Conservation (phyloP, 2,113 vertebrate genomes). For the Phylloscopus whistleri region DNA sequence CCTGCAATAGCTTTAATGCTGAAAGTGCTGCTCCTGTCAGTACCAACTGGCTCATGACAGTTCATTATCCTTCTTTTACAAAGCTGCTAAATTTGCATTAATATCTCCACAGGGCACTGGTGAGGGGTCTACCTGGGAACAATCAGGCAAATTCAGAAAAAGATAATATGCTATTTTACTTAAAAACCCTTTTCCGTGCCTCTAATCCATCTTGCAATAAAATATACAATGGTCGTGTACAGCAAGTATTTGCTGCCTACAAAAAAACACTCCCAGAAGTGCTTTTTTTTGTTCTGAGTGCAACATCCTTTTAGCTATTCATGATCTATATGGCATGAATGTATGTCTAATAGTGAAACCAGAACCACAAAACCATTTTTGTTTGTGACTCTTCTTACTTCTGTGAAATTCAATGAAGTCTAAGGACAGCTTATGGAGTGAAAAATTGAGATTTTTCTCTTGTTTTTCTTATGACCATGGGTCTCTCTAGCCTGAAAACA, state of each 20-base stretch:
- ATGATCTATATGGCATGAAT: neutral
- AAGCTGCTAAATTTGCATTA: neutral
- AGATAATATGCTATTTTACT: neutral
- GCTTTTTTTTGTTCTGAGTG: neutral
- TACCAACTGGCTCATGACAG: neutral
- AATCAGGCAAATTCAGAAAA: neutral
- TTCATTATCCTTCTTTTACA: neutral
- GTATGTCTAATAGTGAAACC: neutral
- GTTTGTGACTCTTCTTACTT: neutral
- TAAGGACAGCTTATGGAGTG: neutral
- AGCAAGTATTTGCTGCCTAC: neutral
- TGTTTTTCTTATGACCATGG: neutral
- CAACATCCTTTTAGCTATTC: neutral
- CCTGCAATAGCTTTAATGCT: neutral
- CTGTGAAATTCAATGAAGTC: neutral
- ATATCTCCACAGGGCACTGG: neutral
- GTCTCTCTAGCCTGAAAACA: neutral
- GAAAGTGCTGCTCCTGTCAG: neutral
- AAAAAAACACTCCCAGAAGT: neutral
- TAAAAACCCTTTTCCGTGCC: neutral
- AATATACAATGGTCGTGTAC: neutral
- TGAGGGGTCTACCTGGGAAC: neutral
- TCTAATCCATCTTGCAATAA: neutral
- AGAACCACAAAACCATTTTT: neutral
- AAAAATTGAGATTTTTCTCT: neutral